A percentile compares a stretch with the other conserved stretches of the same genome.
phyloP scores from a whole-genome alignment of 2,113 vertebrate species.

The Smithornis capensis region DNA sequence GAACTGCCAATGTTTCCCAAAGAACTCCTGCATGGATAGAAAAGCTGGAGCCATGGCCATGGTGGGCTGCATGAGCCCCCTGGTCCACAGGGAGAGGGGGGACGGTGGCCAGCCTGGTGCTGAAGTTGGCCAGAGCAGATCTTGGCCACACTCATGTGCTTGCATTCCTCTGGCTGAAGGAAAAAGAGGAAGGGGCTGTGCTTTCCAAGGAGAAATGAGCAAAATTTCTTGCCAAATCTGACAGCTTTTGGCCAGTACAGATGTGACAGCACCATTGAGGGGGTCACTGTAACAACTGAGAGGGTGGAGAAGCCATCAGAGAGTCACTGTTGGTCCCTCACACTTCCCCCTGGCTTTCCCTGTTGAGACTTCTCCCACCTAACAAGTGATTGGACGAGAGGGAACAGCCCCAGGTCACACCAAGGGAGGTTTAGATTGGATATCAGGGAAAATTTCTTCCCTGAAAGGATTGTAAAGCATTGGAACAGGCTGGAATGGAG shows the following conservation, averaged over 20 bases:
- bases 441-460: neutral
- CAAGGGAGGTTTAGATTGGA: neutral
- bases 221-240: neutral
- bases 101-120: neutral
- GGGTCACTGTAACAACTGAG: neutral
- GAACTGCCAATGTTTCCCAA: fast-evolving
- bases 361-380: neutral
- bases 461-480: neutral
- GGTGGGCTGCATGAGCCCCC: neutral
- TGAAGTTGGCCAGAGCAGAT: neutral
- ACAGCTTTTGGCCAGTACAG: neutral
- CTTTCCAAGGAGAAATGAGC: neutral
- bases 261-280: neutral
- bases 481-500: neutral
- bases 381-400: neutral
- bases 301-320: neutral
- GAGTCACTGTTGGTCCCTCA: neutral
- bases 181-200: neutral
- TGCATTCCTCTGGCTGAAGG: neutral
- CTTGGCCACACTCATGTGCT: neutral
- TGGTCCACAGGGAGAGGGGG: neutral
- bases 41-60: neutral
- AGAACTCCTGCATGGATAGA: neutral
- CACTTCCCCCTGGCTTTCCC: neutral
- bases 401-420: neutral